These are phyloP conservation scores for Plotosus lineatus DNA, from an alignment of 2,113 vertebrate species.

Conservation along the genomic window DNA sequence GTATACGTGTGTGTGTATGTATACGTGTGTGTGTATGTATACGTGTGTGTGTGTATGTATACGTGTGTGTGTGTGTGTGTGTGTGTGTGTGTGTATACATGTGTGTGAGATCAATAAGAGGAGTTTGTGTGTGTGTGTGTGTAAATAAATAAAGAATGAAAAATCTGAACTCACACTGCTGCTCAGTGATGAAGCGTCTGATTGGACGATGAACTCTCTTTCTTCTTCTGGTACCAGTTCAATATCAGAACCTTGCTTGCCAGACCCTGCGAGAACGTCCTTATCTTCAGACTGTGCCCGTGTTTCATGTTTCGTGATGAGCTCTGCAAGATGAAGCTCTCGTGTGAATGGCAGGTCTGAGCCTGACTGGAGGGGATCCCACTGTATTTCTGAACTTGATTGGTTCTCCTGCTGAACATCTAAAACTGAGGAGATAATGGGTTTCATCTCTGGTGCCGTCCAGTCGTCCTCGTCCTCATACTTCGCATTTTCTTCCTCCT, in stretches of 20 bases:
- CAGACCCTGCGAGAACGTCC: not conserved
- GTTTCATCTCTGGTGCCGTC: not conserved
- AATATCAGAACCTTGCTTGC: constrained; percentile 31
- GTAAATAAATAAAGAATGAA: too few relatives aligned
- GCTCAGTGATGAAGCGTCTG: not conserved
- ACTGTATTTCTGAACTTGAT: not conserved
- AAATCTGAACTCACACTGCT: not conserved
- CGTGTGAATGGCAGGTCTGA: not conserved
- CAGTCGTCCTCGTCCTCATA: too few relatives aligned
- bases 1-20: not conserved
- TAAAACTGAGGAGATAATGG: not conserved
- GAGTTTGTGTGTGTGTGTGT: too few relatives aligned
- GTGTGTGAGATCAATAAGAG: too few relatives aligned
- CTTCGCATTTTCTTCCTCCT: too few relatives aligned
- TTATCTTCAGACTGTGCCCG: not conserved
- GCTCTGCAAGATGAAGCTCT: not conserved
- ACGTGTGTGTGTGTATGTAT: too few relatives aligned
- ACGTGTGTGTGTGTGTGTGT: constrained; percentile 82
- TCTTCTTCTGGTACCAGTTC: constrained; percentile 38
- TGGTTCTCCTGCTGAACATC: not conserved
- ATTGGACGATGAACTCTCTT: not conserved
- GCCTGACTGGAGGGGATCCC: not conserved
- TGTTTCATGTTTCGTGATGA: not conserved
- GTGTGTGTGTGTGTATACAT: constrained; percentile 63
- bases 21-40: too few relatives aligned